Conservation (phyloP, 2,797 vertebrate species). For the Adrianichthys oophorus region DNA sequence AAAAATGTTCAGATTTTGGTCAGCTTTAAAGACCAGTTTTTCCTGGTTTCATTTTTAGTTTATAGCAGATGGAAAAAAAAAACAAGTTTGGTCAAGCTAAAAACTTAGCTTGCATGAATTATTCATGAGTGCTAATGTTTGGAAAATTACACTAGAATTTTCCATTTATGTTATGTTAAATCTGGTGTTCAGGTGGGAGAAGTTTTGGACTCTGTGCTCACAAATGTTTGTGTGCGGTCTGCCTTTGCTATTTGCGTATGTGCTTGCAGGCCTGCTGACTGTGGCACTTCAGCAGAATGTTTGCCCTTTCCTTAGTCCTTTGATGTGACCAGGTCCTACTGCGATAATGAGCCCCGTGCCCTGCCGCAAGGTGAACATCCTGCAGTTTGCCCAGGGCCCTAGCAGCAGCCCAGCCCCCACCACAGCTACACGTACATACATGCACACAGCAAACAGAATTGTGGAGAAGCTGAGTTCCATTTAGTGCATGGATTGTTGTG, state of each 20-base stretch:
- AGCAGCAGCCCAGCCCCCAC: slow-evolving; percentile 58
- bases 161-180: slow-evolving; percentile 3
- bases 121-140: too few species aligned
- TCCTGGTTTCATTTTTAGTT: slow-evolving; percentile 11
- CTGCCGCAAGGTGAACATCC: slow-evolving; percentile 78
- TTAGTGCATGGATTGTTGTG: slow-evolving; percentile 24
- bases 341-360: slow-evolving; percentile 83
- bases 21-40: slow-evolving; percentile 27
- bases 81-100: slow-evolving; percentile 9
- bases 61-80: slow-evolving; percentile 27
- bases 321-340: slow-evolving; percentile 87
- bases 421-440: slow-evolving; percentile 22
- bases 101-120: too few species aligned
- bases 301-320: slow-evolving; percentile 89
- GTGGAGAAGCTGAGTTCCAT: slow-evolving; percentile 32
- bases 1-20: slow-evolving; percentile 49
- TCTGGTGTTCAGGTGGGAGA: slow-evolving; percentile 36
- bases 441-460: slow-evolving; percentile 28
- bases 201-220: slow-evolving; percentile 37
- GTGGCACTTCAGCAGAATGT: slow-evolving; percentile 84
- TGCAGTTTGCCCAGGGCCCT: slow-evolving; percentile 67
- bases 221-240: slow-evolving; percentile 50
- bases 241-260: slow-evolving; percentile 50
- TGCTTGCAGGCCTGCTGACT: slow-evolving; percentile 70
- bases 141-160: too few species aligned